phyloP scores from a whole-genome alignment of 2,113 vertebrate genomes.

The Anser brachyrhynchus region DNA sequence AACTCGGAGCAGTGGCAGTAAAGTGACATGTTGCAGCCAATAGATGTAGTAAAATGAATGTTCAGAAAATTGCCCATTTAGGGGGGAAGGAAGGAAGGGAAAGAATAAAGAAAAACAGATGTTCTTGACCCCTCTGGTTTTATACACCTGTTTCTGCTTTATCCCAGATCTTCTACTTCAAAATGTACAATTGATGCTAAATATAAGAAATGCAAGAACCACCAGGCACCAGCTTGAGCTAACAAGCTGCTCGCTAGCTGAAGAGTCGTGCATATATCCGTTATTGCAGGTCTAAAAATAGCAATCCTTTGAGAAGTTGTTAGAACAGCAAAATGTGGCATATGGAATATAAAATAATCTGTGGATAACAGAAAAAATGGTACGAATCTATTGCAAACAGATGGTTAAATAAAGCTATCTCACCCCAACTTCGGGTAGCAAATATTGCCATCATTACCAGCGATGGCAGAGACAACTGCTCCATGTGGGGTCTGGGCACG shows the following conservation, averaged over 20 bases:
- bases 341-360: not conserved
- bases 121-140: not conserved
- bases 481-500: rapidly evolving
- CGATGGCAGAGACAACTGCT: not conserved
- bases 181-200: not conserved
- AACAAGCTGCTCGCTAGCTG: not conserved
- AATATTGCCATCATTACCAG: not conserved
- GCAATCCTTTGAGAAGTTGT: not conserved
- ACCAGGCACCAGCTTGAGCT: not conserved
- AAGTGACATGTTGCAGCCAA: not conserved
- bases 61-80: not conserved
- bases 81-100: not conserved
- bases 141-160: not conserved
- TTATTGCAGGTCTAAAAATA: slow-evolving; percentile 42
- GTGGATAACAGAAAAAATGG: not conserved
- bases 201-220: not conserved
- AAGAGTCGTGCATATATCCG: not conserved
- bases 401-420: not conserved
- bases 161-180: not conserved
- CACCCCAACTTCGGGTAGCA: not conserved
- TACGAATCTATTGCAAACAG: not conserved
- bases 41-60: not conserved
- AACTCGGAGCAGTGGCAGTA: not conserved
- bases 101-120: not conserved
- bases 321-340: slow-evolving; percentile 2